Conservation (phyloP, 1,140 invertebrate genomes). For the Subanguina moxae region DNA sequence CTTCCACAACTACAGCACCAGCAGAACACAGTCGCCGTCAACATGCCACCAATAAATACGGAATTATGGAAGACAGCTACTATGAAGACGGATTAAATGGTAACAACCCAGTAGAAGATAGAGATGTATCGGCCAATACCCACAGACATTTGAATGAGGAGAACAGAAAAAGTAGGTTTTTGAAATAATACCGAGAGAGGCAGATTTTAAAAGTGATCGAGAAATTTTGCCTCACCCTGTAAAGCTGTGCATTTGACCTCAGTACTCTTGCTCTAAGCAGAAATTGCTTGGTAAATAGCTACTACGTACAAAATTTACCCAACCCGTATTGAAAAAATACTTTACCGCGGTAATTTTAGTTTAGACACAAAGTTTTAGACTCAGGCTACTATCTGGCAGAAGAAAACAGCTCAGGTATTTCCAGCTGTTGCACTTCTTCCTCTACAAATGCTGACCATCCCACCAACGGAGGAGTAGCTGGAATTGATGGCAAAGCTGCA, state of each 20-base stretch:
- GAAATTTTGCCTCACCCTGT: too few relatives aligned
- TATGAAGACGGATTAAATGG: slow-evolving; percentile 49
- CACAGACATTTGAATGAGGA: not conserved
- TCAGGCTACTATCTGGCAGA: slow-evolving; percentile 24
- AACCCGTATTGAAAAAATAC: too few relatives aligned
- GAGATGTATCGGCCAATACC: not conserved
- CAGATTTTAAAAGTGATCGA: too few relatives aligned
- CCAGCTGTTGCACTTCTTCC: slow-evolving; percentile 45
- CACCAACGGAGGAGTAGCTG: not conserved
- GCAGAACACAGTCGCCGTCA: not conserved
- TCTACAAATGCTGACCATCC: slow-evolving; percentile 10
- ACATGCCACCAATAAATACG: not conserved
- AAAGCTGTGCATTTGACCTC: too few relatives aligned
- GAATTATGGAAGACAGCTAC: slow-evolving; percentile 51
- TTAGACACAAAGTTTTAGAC: too few relatives aligned
- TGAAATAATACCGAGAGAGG: too few relatives aligned
- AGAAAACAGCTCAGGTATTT: slow-evolving; percentile 45
- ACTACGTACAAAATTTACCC: too few relatives aligned
- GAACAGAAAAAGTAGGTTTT: too few relatives aligned
- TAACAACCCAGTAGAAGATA: slow-evolving; percentile 2
- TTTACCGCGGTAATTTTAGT: too few relatives aligned
- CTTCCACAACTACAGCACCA: slow-evolving; percentile 24
- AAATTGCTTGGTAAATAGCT: too few relatives aligned
- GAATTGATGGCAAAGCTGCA: not conserved
- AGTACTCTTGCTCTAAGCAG: too few relatives aligned